Evolutionary conservation across 2,797 vertebrate species (phyloP), one percentile per base, ranked within the genome.

Genomic region (Pempheris klunzingeri): DNA sequence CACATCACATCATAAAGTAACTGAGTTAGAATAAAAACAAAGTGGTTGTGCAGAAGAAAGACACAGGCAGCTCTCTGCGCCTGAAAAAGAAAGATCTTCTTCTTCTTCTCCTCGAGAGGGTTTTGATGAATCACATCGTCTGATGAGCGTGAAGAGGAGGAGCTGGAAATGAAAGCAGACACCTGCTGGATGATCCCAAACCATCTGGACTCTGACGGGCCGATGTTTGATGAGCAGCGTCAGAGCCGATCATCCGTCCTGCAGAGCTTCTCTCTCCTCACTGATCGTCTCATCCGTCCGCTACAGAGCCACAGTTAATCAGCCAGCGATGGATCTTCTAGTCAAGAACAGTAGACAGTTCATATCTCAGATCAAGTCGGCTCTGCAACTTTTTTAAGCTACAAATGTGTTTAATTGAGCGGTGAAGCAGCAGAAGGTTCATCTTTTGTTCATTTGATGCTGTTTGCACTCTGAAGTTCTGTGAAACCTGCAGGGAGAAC

Each of bases 201-300:
- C 70, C 72, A 59, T 44, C 70, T 74, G 82, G 55, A 22, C 24
- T 22, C 57, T 1, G 7, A 67, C n/a, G n/a, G n/a, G 46, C 47
- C 18, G 36, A 55, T 3, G 58, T 20, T n/a, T 8, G 54, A 73
- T 73, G 22, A 55, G 80, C 43, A 50, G 59, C 1, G 11, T 75
- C 71, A 17, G 64, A 74, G 12, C 34, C 2, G 10, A 71, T 52
- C 30, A 1, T 62, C 52, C 62, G 72, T 12, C n/a, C n/a, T n/a
- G n/a, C n/a, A n/a, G n/a, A n/a, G n/a, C n/a, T n/a, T n/a, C n/a
- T n/a, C n/a, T n/a, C n/a, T n/a, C n/a, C n/a, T n/a, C n/a, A 26
- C 41, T 1, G 39, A n/a, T 4, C 59, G 22, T n/a, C n/a, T n/a
- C n/a, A n/a, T n/a, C n/a, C n/a, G n/a, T n/a, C n/a, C n/a, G n/a